These are phyloP conservation scores for Zeuzera pyrina DNA, from an alignment of 2,888 invertebrate genomes.

Conservation along the genomic window DNA sequence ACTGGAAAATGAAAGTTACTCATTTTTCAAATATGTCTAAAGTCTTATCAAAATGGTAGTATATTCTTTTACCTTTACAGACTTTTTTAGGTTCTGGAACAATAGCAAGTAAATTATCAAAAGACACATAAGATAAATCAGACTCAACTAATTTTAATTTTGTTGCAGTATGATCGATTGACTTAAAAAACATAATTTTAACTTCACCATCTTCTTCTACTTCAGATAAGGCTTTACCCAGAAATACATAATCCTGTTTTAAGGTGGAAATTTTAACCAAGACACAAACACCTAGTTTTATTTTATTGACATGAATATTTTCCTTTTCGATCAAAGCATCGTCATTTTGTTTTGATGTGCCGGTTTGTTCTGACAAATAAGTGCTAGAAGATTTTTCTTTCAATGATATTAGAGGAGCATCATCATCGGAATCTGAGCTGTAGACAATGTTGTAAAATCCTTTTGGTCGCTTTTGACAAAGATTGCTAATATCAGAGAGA, in stretches of 20 bases:
- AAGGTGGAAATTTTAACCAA: slow-evolving; percentile 9
- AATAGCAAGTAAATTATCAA: slow-evolving; percentile 8
- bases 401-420: slow-evolving; percentile 3
- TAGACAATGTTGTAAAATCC: slow-evolving; percentile 5
- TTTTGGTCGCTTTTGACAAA: slow-evolving; percentile 9
- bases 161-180: slow-evolving; percentile 6
- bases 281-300: slow-evolving; percentile 6
- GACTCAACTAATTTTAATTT: slow-evolving; percentile 9
- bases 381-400: slow-evolving; percentile 5
- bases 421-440: not conserved
- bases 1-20: not conserved
- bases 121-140: slow-evolving; percentile 6
- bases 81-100: slow-evolving; percentile 1
- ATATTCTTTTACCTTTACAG: slow-evolving; percentile 3
- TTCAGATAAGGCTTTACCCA: slow-evolving; percentile 7
- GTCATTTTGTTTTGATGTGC: slow-evolving; percentile 8
- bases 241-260: slow-evolving; percentile 5
- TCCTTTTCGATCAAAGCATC: slow-evolving; percentile 10
- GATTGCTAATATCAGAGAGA: slow-evolving; percentile 5
- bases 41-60: slow-evolving; percentile 3
- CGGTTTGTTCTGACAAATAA: slow-evolving; percentile 6
- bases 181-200: slow-evolving; percentile 8
- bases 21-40: slow-evolving; percentile 2
- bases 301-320: slow-evolving; percentile 6
- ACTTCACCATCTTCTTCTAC: slow-evolving; percentile 9